These are phyloP conservation scores for Troides helena DNA, from an alignment of 2,888 invertebrate species.

Conservation along the genomic window DNA sequence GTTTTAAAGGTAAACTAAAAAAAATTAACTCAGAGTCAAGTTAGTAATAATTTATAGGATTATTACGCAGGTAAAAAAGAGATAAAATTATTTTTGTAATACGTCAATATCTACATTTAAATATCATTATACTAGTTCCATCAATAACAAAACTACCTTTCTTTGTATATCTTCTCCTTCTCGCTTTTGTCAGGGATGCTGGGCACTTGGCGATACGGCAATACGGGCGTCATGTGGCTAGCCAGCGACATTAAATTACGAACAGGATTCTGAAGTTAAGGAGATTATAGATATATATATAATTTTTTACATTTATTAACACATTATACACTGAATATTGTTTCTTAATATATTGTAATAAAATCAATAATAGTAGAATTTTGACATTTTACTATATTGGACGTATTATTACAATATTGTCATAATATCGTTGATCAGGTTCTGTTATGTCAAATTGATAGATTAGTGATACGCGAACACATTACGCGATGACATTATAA, in stretches of 20 bases:
- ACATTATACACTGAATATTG: not conserved
- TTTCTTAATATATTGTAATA: not conserved
- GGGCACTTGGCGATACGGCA: constrained; percentile 59
- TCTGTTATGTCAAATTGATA: not conserved
- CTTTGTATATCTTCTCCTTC: constrained; percentile 50
- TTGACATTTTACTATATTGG: not conserved
- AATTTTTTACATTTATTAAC: not conserved
- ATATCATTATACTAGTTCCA: not conserved
- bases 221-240: constrained; percentile 65
- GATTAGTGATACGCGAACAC: not conserved
- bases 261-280: constrained; percentile 47
- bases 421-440: not conserved
- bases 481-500: not conserved
- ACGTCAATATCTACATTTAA: not conserved
- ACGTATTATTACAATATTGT: not conserved
- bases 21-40: too few species aligned
- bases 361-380: not conserved
- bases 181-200: constrained; percentile 53
- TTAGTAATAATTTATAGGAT: too few species aligned
- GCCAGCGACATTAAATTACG: constrained; percentile 67
- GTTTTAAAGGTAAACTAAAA: too few species aligned
- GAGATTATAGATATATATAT: not conserved
- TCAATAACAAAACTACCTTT: constrained; percentile 40
- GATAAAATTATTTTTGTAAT: too few species aligned
- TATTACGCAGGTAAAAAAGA: too few species aligned